Evolutionary conservation across 2,888 invertebrate genomes (phyloP), one percentile per base, ranked within the genome.

Genomic region (Epicampocera succincta): DNA sequence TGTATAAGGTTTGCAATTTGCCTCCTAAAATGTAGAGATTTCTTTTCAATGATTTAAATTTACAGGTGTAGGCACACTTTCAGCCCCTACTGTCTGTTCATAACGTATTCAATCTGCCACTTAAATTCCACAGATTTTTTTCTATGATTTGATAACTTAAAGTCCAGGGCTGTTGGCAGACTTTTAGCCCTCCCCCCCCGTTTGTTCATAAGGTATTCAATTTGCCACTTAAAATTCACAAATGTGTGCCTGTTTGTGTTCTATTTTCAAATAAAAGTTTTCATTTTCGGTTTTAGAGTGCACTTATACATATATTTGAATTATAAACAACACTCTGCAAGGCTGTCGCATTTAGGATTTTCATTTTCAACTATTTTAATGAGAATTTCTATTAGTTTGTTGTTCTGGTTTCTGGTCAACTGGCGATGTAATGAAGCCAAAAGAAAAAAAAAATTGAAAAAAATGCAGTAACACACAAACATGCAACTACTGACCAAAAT

Each of bases 331-430:
- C 25, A 19, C 33, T 33, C 33, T 8, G 33, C 33, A 33, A 8
- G 3, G 25, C 50, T 52, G 38, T 33, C 17, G 11, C 33, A 33
- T 33, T 33, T 48, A 29, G 12, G 4, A 40, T 38, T 58, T 69
- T 25, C 40, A 44, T 50, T 72, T 50, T 40, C 25, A 72, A 72
- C 60, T 6, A 40, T 40, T 60, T 60, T 60, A 40, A 52, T 75
- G 56, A 19, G 21, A 42, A 21, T 52, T 52, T 44, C 38, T 58
- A 54, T 65, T 46, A 54, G 12, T 15, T 58, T 50, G 13, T 50
- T 40, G 11, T 75, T 38, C 2, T 48, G 15, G 46, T 69, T 61
- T 50, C 19, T 17, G 19, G 4, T 48, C 58, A 63, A 48, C 17
- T 15, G 13, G 40, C 17, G 38, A 29, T 12, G 15, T 33, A 29